Percentiles rank a stretch among this genome's conserved stretches.
These are phyloP conservation scores for Lepilemur septentrionalis DNA, from an alignment of 2,797 vertebrate genomes.

Conservation along the genomic window DNA sequence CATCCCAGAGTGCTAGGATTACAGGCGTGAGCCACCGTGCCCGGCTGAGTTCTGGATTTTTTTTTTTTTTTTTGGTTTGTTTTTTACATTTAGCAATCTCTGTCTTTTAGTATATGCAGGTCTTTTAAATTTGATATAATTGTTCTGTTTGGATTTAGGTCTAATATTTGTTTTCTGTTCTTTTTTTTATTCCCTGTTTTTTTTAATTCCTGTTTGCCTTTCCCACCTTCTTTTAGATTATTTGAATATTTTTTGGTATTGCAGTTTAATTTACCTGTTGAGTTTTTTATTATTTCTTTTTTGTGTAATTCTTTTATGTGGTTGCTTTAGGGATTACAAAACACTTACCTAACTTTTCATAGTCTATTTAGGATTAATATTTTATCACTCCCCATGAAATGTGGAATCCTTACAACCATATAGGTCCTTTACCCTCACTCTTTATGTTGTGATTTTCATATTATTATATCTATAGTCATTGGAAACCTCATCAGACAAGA, in stretches of 20 bases:
- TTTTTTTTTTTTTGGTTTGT: not conserved
- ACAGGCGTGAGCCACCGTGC: too few species aligned
- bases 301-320: not conserved
- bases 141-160: not conserved
- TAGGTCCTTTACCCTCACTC: not conserved
- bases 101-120: not conserved
- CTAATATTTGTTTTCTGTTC: not conserved
- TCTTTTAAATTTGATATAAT: not conserved
- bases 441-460: not conserved
- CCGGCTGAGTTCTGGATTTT: not conserved
- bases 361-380: not conserved
- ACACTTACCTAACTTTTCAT: not conserved
- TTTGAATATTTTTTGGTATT: not conserved
- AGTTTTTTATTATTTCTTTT: not conserved
- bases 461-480: not conserved
- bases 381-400: not conserved
- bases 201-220: not conserved
- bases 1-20: too few species aligned
- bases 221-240: not conserved
- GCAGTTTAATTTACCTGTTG: not conserved
- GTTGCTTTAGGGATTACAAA: not conserved
- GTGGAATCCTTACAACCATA: not conserved
- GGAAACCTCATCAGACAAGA: not conserved
- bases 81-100: not conserved
- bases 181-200: not conserved